These are phyloP conservation scores for Epinephelus moara DNA, from an alignment of 2,113 vertebrate genomes.

Conservation along the genomic window DNA sequence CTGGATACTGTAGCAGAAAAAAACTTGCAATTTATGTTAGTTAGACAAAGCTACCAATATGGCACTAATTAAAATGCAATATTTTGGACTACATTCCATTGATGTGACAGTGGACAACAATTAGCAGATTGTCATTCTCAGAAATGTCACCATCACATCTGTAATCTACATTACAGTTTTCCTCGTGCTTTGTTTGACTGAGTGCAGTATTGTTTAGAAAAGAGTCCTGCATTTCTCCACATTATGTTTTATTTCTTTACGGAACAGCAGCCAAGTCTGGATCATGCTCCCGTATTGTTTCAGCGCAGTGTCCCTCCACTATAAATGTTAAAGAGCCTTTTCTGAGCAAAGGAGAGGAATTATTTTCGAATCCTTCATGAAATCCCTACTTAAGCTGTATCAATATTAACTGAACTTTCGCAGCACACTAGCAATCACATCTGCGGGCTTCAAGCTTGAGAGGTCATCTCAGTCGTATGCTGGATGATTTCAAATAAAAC, in stretches of 20 bases:
- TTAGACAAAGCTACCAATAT: no score
- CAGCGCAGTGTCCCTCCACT: not conserved
- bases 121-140: not conserved
- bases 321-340: slow-evolving; percentile 1
- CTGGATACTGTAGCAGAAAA: no score
- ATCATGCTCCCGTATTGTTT: not conserved
- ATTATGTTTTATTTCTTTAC: not conserved
- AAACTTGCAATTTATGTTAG: no score
- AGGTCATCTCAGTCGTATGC: slow-evolving; percentile 2
- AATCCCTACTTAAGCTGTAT: slow-evolving; percentile 9
- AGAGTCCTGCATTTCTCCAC: not conserved
- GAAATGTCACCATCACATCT: not conserved
- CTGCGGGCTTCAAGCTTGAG: not conserved
- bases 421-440: not conserved
- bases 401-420: slow-evolving; percentile 22
- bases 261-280: not conserved
- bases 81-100: not conserved
- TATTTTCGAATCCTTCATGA: slow-evolving; percentile 9
- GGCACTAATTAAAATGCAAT: no score
- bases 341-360: not conserved
- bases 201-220: not conserved
- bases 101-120: not conserved
- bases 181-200: not conserved
- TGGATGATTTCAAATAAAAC: slow-evolving; percentile 2
- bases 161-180: not conserved